These are phyloP conservation scores for Allygus modestus DNA, from an alignment of 2,888 invertebrate species.

Conservation along the genomic window DNA sequence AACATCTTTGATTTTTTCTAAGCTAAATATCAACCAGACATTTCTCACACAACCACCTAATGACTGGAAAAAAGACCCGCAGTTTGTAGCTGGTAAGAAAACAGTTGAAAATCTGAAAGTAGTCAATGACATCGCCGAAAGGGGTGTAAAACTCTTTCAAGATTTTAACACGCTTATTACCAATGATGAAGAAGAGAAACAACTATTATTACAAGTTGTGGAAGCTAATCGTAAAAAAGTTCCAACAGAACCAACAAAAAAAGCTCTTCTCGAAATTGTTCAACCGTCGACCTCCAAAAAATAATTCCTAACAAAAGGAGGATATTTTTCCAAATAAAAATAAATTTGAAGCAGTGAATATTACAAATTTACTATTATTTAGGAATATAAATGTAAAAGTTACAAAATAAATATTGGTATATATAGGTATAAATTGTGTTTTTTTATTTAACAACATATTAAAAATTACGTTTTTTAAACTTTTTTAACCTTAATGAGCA, in stretches of 20 bases:
- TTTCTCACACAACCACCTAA: conserved; percentile 22
- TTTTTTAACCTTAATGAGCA: neutral
- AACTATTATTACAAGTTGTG: neutral
- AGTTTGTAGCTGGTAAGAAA: conserved; percentile 2
- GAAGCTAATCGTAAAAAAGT: conserved; percentile 11
- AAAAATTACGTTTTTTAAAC: neutral
- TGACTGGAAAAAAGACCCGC: neutral
- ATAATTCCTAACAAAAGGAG: neutral
- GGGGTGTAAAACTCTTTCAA: conserved; percentile 63
- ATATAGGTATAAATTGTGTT: neutral
- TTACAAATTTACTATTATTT: neutral
- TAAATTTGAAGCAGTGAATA: neutral
- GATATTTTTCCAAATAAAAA: neutral
- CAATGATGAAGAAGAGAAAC: conserved; percentile 62
- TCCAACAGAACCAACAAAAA: conserved; percentile 35
- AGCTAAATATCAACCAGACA: conserved; percentile 28
- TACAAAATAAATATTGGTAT: neutral
- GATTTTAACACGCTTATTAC: conserved; percentile 70
- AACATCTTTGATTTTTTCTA: conserved; percentile 1
- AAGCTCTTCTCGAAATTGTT: neutral
- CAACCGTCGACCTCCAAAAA: conserved; percentile 8
- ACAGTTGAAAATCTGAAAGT: neutral
- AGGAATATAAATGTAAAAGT: neutral
- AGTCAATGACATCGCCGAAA: conserved; percentile 56
- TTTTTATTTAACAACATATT: neutral